Evolutionary conservation across 2,113 vertebrate genomes (phyloP).

Genomic region (Chaetura pelagica): DNA sequence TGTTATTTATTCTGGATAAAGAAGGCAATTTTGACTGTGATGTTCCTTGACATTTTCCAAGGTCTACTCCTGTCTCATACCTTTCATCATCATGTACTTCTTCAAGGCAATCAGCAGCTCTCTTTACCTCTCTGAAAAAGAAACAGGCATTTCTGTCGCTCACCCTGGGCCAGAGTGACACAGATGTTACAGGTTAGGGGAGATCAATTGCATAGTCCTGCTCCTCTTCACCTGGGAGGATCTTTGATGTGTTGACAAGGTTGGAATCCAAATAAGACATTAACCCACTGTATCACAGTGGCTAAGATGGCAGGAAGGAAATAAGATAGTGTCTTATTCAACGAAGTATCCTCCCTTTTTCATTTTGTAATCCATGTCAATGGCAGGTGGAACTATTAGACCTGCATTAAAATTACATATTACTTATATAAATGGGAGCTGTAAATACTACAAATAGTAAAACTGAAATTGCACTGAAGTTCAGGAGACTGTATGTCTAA

Average conservation of each 20-base stretch:
- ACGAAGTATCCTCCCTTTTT: conserved; percentile 1
- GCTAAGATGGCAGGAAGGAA: neutral
- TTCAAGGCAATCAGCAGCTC: conserved; percentile 42
- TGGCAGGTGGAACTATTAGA: conserved; percentile 33
- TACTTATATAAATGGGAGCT: conserved; percentile 52
- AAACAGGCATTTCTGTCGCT: conserved; percentile 1
- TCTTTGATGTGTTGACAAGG: conserved; percentile 13
- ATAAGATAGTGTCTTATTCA: neutral
- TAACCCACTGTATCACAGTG: neutral
- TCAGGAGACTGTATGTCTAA: conserved; percentile 38
- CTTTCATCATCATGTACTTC: conserved; percentile 48
- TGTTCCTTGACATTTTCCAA: conserved; percentile 64
- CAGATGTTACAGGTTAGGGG: neutral
- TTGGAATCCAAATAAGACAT: conserved; percentile 28
- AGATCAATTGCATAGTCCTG: conserved; percentile 51
- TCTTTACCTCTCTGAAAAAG: conserved; percentile 37
- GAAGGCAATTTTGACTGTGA: conserved; percentile 43
- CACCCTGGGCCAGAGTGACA: conserved; percentile 35
- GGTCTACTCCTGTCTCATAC: conserved; percentile 24
- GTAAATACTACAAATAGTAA: conserved; percentile 69
- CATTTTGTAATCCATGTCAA: conserved; percentile 26
- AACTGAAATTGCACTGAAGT: conserved; percentile 1
- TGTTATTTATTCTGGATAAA: conserved; percentile 57
- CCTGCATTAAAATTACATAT: conserved; percentile 59
- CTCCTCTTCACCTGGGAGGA: conserved; percentile 29